phyloP scores from a whole-genome alignment of 2,888 invertebrate genomes.

The Mythimna lalbum region DNA sequence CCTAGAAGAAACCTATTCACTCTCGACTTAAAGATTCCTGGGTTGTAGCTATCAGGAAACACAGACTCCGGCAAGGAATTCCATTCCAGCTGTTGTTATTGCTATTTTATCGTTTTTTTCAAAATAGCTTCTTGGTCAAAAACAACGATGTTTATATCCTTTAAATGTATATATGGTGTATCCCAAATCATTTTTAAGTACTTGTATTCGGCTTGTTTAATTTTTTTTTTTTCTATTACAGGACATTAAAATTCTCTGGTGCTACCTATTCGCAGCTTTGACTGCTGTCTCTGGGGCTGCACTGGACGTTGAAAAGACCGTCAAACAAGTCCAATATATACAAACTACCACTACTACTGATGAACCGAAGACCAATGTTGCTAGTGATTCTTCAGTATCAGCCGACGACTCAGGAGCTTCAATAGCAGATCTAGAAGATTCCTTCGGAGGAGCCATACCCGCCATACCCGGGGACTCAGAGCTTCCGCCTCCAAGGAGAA shows the following conservation, averaged over 20 bases:
- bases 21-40: no score
- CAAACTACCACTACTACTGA: constrained; percentile 76
- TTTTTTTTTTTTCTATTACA: constrained; percentile 72
- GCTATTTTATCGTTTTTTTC: constrained; percentile 13
- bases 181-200: constrained; percentile 5
- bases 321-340: constrained; percentile 92
- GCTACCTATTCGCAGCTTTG: constrained; percentile 75
- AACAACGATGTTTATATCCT: constrained; percentile 27
- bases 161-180: constrained; percentile 1
- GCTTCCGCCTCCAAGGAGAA: constrained; percentile 92
- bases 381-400: constrained; percentile 77
- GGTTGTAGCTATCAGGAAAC: no score
- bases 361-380: constrained; percentile 70
- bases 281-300: constrained; percentile 71
- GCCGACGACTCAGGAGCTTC: constrained; percentile 89
- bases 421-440: constrained; percentile 93
- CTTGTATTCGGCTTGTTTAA: not conserved
- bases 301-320: constrained; percentile 91
- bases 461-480: constrained; percentile 91
- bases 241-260: constrained; percentile 83
- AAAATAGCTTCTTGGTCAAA: not conserved
- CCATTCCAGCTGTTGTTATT: no score
- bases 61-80: no score
- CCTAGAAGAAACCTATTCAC: no score
- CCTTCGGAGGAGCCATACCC: constrained; percentile 93